These are phyloP conservation scores for Aphodius sticticus DNA, from an alignment of 2,888 invertebrate genomes.

Conservation along the genomic window DNA sequence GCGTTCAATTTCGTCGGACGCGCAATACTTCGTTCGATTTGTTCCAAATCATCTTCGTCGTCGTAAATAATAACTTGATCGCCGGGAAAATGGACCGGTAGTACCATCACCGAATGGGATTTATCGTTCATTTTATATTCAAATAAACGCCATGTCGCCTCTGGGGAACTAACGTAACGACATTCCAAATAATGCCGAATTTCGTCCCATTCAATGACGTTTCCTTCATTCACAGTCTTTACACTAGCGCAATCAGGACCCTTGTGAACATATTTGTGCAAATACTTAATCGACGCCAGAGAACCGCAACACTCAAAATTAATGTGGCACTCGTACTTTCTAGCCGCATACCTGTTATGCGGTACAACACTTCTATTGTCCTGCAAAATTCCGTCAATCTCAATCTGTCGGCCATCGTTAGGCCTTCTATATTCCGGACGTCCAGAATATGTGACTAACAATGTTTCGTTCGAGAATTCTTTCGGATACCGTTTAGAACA, in stretches of 20 bases:
- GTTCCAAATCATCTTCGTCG: slow-evolving; percentile 34
- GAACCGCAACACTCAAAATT: slow-evolving; percentile 47
- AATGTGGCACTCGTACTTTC: slow-evolving; percentile 47
- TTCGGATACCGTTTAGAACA: slow-evolving; percentile 50
- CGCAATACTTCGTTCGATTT: slow-evolving; percentile 32
- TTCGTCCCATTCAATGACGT: slow-evolving; percentile 11
- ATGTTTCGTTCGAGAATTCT: slow-evolving; percentile 15
- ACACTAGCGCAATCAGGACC: neutral
- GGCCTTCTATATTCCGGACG: slow-evolving; percentile 31
- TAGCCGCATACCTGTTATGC: slow-evolving; percentile 42
- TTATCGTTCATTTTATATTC: slow-evolving; percentile 5
- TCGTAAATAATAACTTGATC: slow-evolving; percentile 31
- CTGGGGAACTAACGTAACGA: slow-evolving; percentile 18
- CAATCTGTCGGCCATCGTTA: slow-evolving; percentile 25
- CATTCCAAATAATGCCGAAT: slow-evolving; percentile 13
- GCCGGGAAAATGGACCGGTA: slow-evolving; percentile 53
- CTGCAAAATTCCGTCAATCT: slow-evolving; percentile 28
- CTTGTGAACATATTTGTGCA: slow-evolving; percentile 45
- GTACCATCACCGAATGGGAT: slow-evolving; percentile 30
- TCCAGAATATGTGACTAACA: neutral
- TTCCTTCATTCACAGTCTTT: neutral
- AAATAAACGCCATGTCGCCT: slow-evolving; percentile 11
- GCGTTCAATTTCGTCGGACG: slow-evolving; percentile 38
- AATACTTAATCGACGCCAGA: slow-evolving; percentile 47
- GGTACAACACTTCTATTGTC: slow-evolving; percentile 53